Evolutionary conservation across 1,140 invertebrate genomes (phyloP).

Genomic region (Metopolophium dirhodum): DNA sequence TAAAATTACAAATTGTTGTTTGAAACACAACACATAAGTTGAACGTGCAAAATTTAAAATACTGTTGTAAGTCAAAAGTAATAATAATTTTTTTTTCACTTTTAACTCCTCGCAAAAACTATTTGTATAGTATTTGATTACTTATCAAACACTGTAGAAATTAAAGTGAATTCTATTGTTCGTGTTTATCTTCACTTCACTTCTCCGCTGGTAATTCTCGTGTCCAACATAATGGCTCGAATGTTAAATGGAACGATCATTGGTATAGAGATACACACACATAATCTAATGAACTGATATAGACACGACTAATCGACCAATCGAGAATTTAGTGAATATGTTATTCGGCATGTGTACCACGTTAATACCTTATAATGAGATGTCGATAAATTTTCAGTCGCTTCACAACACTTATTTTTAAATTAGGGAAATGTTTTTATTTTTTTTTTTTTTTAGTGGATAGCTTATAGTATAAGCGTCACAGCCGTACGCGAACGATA

Average conservation of each 20-base stretch:
- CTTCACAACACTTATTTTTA: not conserved
- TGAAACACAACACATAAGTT: not conserved
- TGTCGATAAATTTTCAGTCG: not conserved
- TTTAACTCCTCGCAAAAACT: not conserved
- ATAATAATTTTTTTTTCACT: not conserved
- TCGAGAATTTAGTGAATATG: not conserved
- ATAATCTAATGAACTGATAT: conserved; percentile 20
- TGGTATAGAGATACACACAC: not conserved
- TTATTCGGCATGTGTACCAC: not conserved
- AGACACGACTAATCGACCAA: conserved; percentile 8
- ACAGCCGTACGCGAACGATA: not conserved
- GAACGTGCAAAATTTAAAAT: not conserved
- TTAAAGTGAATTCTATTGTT: not conserved
- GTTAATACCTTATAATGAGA: not conserved
- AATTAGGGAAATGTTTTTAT: not conserved
- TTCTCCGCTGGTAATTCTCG: not conserved
- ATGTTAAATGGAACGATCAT: not conserved
- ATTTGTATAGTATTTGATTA: not conserved
- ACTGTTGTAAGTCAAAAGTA: not conserved
- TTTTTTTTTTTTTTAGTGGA: not conserved
- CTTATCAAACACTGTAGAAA: not conserved
- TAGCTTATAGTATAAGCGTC: not conserved
- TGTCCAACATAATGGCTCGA: not conserved
- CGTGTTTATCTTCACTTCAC: conserved; percentile 5
- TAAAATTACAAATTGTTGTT: not conserved